These are phyloP conservation scores for Corythaixoides concolor DNA, from an alignment of 2,113 vertebrate genomes.

Conservation along the genomic window DNA sequence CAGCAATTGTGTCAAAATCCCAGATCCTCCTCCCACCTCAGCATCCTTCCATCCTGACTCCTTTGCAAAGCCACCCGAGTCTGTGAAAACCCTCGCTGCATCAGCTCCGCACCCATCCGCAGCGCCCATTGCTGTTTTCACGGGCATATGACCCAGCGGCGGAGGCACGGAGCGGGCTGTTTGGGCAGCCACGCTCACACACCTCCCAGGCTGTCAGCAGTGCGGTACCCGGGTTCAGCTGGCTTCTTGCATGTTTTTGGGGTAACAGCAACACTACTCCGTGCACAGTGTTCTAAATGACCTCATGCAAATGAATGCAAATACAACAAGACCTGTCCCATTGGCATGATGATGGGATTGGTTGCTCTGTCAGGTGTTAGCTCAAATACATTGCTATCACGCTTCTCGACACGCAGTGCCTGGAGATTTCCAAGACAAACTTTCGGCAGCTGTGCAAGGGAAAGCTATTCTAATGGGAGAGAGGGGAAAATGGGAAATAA, in stretches of 20 bases:
- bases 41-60: background rate
- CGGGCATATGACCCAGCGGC: rapidly evolving
- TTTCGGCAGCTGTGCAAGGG: background rate
- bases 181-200: background rate
- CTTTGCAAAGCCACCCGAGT: background rate
- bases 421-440: background rate
- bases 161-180: background rate
- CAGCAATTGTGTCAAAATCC: rapidly evolving
- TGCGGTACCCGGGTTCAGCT: background rate
- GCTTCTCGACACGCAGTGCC: rapidly evolving
- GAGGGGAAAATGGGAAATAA: background rate
- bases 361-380: background rate
- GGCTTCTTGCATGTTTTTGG: background rate
- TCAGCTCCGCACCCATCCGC: background rate
- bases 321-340: too few relatives aligned
- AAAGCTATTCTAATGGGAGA: background rate
- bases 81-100: background rate
- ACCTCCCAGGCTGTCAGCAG: background rate
- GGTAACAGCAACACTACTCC: background rate
- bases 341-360: rapidly evolving
- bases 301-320: background rate
- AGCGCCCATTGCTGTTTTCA: background rate
- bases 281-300: background rate
- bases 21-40: background rate
- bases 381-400: background rate